phyloP scores from a whole-genome alignment of 2,113 vertebrate genomes.

The Embiotoca jacksoni region DNA sequence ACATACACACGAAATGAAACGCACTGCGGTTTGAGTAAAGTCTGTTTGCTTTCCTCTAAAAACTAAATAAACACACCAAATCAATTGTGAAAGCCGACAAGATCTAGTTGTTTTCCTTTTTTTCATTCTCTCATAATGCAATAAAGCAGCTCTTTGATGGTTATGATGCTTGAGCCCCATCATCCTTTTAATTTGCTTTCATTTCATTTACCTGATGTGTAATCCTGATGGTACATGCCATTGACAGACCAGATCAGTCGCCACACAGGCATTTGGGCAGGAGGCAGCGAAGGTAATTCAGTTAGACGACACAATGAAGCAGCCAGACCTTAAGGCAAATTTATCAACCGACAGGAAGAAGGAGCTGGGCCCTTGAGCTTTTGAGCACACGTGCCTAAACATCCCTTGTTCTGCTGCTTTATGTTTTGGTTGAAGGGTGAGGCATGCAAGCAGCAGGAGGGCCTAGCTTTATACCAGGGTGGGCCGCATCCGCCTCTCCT shows the following conservation, averaged over 20 bases:
- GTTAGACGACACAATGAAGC: constrained; percentile 56
- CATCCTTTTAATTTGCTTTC: constrained; percentile 79
- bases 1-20: constrained; percentile 37
- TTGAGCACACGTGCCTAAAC: neutral
- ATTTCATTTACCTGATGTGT: constrained; percentile 75
- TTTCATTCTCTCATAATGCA: constrained; percentile 60
- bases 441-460: constrained; percentile 86
- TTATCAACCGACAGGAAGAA: constrained; percentile 42
- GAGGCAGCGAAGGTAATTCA: constrained; percentile 59
- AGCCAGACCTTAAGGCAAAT: constrained; percentile 54
- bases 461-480: constrained; percentile 83
- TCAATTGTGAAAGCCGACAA: constrained; percentile 16
- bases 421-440: constrained; percentile 87
- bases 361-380: constrained; percentile 25
- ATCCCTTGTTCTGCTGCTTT: constrained; percentile 44
- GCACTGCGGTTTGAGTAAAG: constrained; percentile 5
- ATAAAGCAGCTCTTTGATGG: constrained; percentile 66
- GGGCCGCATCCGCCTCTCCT: constrained; percentile 85
- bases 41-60: constrained; percentile 18
- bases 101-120: constrained; percentile 40
- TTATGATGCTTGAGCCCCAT: constrained; percentile 60
- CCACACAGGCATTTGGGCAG: constrained; percentile 67
- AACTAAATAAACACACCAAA: constrained; percentile 18
- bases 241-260: constrained; percentile 66
- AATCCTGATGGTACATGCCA: constrained; percentile 68